These are phyloP conservation scores for Drosophila ficusphila DNA, from an alignment of 1,140 invertebrate species.

Conservation along the genomic window DNA sequence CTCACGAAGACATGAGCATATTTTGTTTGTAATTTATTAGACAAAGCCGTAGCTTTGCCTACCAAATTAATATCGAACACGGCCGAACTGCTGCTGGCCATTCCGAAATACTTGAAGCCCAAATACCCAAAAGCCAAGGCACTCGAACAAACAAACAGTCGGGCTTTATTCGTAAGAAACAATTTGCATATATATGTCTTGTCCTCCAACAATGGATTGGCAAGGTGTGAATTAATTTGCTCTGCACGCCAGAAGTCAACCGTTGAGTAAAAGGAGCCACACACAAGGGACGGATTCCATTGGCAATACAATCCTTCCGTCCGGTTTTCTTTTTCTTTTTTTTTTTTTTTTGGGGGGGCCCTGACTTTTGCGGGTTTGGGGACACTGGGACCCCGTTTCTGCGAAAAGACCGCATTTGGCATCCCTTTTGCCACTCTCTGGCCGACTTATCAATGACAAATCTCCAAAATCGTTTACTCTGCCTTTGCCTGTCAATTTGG, in stretches of 20 bases:
- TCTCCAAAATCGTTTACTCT: constrained; percentile 81
- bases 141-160: neutral
- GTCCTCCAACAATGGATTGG: constrained; percentile 77
- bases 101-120: neutral
- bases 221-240: constrained; percentile 83
- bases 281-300: constrained; percentile 47
- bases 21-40: constrained; percentile 81
- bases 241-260: constrained; percentile 73
- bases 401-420: constrained; percentile 63
- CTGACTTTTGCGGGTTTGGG: constrained; percentile 1
- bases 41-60: constrained; percentile 61
- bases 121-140: neutral
- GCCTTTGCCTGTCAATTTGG: constrained; percentile 78
- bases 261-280: constrained; percentile 64
- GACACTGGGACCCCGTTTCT: constrained; percentile 57
- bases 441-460: constrained; percentile 81
- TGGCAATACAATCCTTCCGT: constrained; percentile 51
- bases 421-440: constrained; percentile 70
- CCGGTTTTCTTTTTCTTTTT: too few species aligned
- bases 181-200: constrained; percentile 79
- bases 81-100: constrained; percentile 30
- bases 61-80: constrained; percentile 71
- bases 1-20: constrained; percentile 78
- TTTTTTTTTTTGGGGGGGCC: too few species aligned
- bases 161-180: constrained; percentile 72